phyloP scores from a whole-genome alignment of 1,140 invertebrate species.

The Aphaenogaster rudis region DNA sequence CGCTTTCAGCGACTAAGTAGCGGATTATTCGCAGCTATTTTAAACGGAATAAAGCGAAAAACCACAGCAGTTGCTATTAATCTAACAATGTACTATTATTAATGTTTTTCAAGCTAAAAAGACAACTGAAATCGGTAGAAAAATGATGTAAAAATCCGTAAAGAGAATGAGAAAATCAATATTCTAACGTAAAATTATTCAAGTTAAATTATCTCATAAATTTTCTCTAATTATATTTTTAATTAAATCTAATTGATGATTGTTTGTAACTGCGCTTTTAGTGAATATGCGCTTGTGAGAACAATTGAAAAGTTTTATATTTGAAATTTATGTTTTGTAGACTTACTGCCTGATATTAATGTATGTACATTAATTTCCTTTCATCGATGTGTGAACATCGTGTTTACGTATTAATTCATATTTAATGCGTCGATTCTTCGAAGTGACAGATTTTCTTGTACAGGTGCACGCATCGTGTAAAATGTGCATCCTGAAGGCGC shows the following conservation, averaged over 20 bases:
- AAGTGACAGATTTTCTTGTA: not conserved
- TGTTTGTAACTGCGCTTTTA: not conserved
- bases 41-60: not conserved
- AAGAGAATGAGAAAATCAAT: not conserved
- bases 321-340: not conserved
- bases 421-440: not conserved
- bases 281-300: not conserved
- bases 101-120: not conserved
- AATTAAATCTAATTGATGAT: not conserved
- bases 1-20: not conserved
- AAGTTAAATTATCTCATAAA: not conserved
- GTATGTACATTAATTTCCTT: not conserved
- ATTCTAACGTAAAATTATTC: not conserved
- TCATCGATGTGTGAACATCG: not conserved
- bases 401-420: conserved; percentile 15
- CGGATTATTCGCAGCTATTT: not conserved
- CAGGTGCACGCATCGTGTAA: not conserved
- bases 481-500: not conserved
- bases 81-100: not conserved
- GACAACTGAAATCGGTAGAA: not conserved
- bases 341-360: not conserved
- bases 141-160: not conserved
- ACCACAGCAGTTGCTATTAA: not conserved
- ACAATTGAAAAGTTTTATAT: not conserved
- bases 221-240: not conserved